Evolutionary conservation across 2,888 invertebrate genomes (phyloP).

Genomic region (Cephus pulcher): DNA sequence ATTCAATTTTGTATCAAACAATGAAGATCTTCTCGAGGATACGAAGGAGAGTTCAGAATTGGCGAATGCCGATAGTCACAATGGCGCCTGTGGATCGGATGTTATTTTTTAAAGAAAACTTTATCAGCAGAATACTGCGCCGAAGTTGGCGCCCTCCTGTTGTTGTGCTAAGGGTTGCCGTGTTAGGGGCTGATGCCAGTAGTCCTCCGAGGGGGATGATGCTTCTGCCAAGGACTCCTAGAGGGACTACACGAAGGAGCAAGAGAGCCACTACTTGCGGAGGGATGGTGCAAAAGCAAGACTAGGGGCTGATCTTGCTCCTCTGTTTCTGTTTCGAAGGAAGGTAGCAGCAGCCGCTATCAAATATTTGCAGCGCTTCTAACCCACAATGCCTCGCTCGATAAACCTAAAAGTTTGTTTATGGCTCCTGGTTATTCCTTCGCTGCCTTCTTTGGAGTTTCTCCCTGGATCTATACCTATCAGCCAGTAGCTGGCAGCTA

Average conservation of each 20-base stretch:
- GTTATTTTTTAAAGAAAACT: conserved; percentile 9
- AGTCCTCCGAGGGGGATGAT: background rate
- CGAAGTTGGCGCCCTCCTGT: background rate
- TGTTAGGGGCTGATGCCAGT: conserved; percentile 4
- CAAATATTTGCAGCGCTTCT: conserved; percentile 60
- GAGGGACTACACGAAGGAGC: background rate
- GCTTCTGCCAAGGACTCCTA: background rate
- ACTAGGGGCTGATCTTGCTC: conserved; percentile 23
- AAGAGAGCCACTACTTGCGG: conserved; percentile 8
- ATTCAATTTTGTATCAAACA: background rate
- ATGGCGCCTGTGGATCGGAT: background rate
- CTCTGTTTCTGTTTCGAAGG: conserved; percentile 42
- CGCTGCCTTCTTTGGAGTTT: conserved; percentile 16
- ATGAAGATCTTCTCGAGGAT: background rate
- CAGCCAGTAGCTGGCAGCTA: background rate
- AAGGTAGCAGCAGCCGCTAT: conserved; percentile 42
- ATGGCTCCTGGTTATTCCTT: conserved; percentile 49
- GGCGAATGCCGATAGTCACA: background rate
- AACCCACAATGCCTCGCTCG: conserved; percentile 53
- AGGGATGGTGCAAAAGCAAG: conserved; percentile 16
- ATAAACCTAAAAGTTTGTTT: conserved; percentile 63
- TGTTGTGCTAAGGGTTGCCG: conserved; percentile 2
- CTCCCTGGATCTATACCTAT: conserved; percentile 12
- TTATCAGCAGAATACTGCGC: background rate
- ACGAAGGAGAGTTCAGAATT: background rate